Conservation (phyloP, 2,888 invertebrate species). For the Steinernema carpocapsae region DNA sequence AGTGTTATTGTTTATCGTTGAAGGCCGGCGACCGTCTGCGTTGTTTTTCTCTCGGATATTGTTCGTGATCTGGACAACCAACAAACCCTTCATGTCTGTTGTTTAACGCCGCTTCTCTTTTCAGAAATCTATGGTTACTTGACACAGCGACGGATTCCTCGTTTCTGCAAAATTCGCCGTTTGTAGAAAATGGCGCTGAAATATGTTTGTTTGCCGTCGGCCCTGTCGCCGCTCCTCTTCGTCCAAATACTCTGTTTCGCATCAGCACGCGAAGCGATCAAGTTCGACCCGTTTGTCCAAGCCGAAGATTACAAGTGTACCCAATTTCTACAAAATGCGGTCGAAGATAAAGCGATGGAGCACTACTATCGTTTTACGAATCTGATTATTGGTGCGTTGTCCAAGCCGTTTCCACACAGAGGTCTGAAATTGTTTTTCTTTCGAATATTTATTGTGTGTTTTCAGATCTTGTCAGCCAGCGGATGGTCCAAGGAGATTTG, state of each 20-base stretch:
- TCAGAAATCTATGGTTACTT: conserved; percentile 12
- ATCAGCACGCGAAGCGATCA: conserved; percentile 39
- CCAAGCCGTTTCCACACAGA: conserved; percentile 62
- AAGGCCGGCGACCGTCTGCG: too few species aligned
- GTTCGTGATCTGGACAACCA: too few species aligned
- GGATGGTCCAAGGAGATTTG: conserved; percentile 54
- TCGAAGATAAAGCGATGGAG: conserved; percentile 61
- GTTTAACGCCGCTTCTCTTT: not conserved
- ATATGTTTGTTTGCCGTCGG: not conserved
- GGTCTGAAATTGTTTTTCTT: conserved; percentile 43
- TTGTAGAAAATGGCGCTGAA: not conserved
- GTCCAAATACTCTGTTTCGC: not conserved
- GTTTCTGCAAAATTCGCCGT: not conserved
- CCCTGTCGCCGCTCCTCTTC: not conserved
- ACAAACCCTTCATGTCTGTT: too few species aligned
- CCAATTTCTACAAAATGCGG: conserved; percentile 49
- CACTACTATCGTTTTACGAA: conserved; percentile 60
- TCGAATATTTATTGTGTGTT: conserved; percentile 14
- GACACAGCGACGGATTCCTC: not conserved
- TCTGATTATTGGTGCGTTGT: conserved; percentile 57
- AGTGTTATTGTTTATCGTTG: too few species aligned
- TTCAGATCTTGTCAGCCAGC: conserved; percentile 51
- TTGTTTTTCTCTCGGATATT: too few species aligned
- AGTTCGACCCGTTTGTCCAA: conserved; percentile 56
- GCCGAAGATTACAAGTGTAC: conserved; percentile 63